Conservation (phyloP, 2,888 invertebrate species). For the Synergus gifuensis region DNA sequence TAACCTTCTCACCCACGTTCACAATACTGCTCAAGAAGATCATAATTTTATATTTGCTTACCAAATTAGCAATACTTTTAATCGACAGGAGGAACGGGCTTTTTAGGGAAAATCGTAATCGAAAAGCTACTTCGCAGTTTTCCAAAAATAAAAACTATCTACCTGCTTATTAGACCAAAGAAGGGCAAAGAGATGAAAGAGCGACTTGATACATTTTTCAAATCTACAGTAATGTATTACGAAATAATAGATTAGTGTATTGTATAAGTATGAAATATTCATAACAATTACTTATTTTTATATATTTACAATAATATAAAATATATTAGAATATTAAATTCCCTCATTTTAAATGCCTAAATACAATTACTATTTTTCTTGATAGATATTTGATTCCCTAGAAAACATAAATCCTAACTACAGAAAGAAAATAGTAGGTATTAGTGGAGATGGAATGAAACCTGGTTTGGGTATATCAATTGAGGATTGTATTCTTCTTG, state of each 20-base stretch:
- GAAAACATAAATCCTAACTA: slow-evolving; percentile 63
- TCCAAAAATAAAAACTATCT: slow-evolving; percentile 52
- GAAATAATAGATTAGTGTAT: background rate
- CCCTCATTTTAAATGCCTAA: background rate
- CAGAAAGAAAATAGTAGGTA: slow-evolving; percentile 74
- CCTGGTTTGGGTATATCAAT: slow-evolving; percentile 74
- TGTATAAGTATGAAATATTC: background rate
- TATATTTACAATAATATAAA: background rate
- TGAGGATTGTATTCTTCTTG: slow-evolving; percentile 65
- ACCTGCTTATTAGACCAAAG: slow-evolving; percentile 55
- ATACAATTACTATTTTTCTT: background rate
- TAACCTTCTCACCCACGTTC: background rate
- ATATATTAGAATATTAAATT: slow-evolving; percentile 38
- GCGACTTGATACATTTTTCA: slow-evolving; percentile 49
- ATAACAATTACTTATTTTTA: no score
- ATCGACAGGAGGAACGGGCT: slow-evolving; percentile 56
- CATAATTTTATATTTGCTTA: background rate
- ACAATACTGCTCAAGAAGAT: background rate
- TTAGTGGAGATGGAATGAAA: slow-evolving; percentile 75
- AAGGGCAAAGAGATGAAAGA: slow-evolving; percentile 47
- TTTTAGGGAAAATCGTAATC: slow-evolving; percentile 56
- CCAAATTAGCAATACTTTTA: slow-evolving; percentile 26
- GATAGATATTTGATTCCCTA: slow-evolving; percentile 62
- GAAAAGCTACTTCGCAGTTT: slow-evolving; percentile 58
- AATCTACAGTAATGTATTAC: slow-evolving; percentile 46